Evolutionary conservation across 2,888 invertebrate species (phyloP).

Genomic region (Stenodema calcarata): DNA sequence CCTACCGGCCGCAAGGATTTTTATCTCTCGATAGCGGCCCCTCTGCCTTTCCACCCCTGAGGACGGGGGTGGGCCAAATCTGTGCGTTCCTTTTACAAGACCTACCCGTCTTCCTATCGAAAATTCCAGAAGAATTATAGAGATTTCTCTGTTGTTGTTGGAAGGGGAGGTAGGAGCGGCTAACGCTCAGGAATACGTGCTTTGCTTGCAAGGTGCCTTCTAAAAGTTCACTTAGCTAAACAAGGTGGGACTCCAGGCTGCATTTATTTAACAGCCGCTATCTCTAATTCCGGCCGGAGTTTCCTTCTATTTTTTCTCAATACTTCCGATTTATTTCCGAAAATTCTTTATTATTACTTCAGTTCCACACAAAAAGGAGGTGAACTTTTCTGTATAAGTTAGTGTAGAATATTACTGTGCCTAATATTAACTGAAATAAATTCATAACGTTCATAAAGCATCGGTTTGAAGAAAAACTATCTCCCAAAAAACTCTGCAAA

Average conservation of each 20-base stretch:
- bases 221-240: slow-evolving; percentile 51
- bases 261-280: slow-evolving; percentile 47
- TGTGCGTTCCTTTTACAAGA: slow-evolving; percentile 1
- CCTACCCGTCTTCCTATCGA: slow-evolving; percentile 34
- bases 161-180: slow-evolving; percentile 8
- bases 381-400: too few relatives aligned
- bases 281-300: slow-evolving; percentile 45
- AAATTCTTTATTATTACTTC: neutral
- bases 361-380: too few relatives aligned
- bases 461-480: too few relatives aligned
- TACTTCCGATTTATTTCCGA: neutral
- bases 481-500: too few relatives aligned
- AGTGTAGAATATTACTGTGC: too few relatives aligned
- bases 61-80: slow-evolving; percentile 11
- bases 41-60: neutral
- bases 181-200: slow-evolving; percentile 31
- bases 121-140: slow-evolving; percentile 49
- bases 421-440: too few relatives aligned
- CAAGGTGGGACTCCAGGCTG: slow-evolving; percentile 40
- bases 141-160: slow-evolving; percentile 49
- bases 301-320: slow-evolving; percentile 23
- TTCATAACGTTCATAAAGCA: too few relatives aligned
- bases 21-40: slow-evolving; percentile 9
- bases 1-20: slow-evolving; percentile 20
- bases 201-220: slow-evolving; percentile 44